A percentile compares a stretch with the other conserved stretches of the same genome.
These are phyloP conservation scores for Apomyelois bistriatella DNA, from an alignment of 2,888 invertebrate species.

Conservation along the genomic window DNA sequence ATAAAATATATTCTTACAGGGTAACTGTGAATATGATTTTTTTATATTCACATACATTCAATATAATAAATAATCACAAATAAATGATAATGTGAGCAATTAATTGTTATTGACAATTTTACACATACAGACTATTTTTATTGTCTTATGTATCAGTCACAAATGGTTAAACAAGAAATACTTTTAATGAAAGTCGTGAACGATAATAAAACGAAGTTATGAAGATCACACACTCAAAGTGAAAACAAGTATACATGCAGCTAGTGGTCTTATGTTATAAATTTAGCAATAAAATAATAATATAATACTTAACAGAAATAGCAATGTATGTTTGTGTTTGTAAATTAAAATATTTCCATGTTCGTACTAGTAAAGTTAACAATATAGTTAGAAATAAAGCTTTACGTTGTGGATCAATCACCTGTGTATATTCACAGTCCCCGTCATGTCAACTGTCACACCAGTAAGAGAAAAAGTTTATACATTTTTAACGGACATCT, in stretches of 20 bases:
- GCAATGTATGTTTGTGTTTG: not conserved
- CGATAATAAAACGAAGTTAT: conserved; percentile 25
- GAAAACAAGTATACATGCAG: conserved; percentile 34
- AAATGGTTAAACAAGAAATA: conserved; percentile 2
- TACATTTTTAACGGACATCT: conserved; percentile 17
- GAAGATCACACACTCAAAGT: conserved; percentile 28
- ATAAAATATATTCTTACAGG: conserved; percentile 59
- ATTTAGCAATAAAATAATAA: not conserved
- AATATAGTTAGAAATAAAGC: not conserved
- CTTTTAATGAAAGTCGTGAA: conserved; percentile 10
- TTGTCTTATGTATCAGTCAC: conserved; percentile 3
- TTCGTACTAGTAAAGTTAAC: no score
- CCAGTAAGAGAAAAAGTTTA: conserved; percentile 14
- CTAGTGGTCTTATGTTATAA: conserved; percentile 23
- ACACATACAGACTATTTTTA: not conserved
- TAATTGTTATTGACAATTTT: not conserved
- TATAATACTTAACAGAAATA: not conserved
- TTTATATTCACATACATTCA: conserved; percentile 10
- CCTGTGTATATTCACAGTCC: conserved; percentile 3
- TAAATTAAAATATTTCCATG: not conserved
- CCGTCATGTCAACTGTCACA: conserved; percentile 16
- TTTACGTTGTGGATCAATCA: not conserved
- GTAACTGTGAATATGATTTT: conserved; percentile 58
- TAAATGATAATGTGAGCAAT: not conserved
- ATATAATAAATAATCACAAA: not conserved